Evolutionary conservation across 2,888 invertebrate species (phyloP), one percentile per base, ranked within the genome.

Genomic region (Venusia cambrica): DNA sequence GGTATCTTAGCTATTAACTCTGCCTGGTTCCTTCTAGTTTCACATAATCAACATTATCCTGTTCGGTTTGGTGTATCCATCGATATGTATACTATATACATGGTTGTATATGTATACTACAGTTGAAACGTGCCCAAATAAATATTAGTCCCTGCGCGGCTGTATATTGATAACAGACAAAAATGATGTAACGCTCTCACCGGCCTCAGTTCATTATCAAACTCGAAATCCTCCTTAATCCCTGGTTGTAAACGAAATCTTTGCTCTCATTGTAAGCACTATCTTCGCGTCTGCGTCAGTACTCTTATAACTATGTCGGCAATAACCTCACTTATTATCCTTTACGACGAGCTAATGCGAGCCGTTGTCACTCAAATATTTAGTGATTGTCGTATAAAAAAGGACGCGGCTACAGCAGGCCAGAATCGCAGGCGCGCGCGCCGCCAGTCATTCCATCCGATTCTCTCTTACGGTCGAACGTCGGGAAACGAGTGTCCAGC

Each of bases 251-350:
- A 85, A 84, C 71, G 76, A 77, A 81, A 79, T 83, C 79, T 85
- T 76, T 80, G 76, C 70, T 75, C 57, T 57, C 61, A 56, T 48
- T 61, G 66, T 68, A 66, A 72, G 62, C 66, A 67, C 66, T 73
- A 72, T 60, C 67, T 65, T 62, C 68, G 58, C 73, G 76, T 71
- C 74, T 74, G 59, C 53, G 51, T 55, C 58, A n/a, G n/a, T n/a
- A n/a, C n/a, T 54, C 51, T 49, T 65, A 62, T 62, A 68, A 65
- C 66, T 61, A 74, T 73, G 73, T 63, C 62, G 64, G 62, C 67
- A 72, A 76, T 81, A 83, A 83, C 83, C 84, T 84, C 76, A 83
- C 67, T 67, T 73, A 75, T 83, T 85, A 87, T 85, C 85, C 87
- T 85, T 84, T 80, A 74, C 79, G 70, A 67, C 64, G 73, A 79